A percentile compares a stretch with the other conserved stretches of the same genome.
Conservation (phyloP, 2,888 invertebrate genomes). For the Myopa tessellatipennis region DNA sequence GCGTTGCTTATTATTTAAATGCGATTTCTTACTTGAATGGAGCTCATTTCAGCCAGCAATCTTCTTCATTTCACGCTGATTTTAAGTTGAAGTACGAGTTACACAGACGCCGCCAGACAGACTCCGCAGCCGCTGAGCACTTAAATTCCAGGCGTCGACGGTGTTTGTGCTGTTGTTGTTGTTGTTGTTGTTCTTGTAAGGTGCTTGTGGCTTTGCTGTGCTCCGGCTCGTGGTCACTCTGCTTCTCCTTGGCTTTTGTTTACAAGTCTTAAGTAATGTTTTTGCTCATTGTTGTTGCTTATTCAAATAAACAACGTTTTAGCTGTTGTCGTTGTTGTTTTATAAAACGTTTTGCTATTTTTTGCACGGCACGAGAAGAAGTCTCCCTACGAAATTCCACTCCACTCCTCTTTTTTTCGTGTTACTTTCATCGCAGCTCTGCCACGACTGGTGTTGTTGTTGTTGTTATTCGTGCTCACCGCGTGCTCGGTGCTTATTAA, state of each 20-base stretch:
- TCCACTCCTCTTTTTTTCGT: no score
- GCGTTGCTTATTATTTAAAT: neutral
- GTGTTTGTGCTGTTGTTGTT: neutral
- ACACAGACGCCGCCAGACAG: neutral
- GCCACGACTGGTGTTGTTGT: no score
- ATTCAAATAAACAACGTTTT: no score
- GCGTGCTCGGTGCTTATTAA: no score
- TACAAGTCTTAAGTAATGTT: no score
- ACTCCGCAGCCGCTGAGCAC: neutral
- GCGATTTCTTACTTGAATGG: no score
- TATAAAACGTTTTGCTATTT: neutral
- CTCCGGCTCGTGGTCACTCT: neutral
- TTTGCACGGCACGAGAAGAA: neutral
- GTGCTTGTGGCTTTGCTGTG: neutral
- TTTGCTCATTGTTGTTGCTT: no score
- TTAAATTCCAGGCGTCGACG: neutral
- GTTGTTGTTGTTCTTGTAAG: neutral
- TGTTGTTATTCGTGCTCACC: no score
- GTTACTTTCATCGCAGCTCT: no score
- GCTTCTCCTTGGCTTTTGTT: neutral
- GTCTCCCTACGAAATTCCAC: no score
- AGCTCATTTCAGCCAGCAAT: no score
- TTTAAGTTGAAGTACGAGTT: neutral
- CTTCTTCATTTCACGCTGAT: neutral
- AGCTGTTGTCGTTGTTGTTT: neutral